Evolutionary conservation across 2,888 invertebrate species (phyloP).

Genomic region (Lasioglossum vierecki): DNA sequence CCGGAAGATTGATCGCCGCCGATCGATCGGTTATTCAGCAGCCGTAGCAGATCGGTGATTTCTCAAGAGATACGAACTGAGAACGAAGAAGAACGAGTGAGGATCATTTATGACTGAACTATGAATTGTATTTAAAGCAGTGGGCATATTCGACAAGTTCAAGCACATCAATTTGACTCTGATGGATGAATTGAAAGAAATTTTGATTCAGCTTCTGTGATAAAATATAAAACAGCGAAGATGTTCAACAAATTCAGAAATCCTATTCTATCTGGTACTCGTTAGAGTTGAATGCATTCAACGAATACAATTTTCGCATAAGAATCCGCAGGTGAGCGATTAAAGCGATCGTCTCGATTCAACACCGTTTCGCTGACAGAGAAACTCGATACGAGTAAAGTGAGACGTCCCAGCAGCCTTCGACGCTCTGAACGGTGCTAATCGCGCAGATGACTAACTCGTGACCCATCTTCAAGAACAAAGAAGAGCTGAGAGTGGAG

Average conservation of each 20-base stretch:
- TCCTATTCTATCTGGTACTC: no score
- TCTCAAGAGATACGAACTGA: not conserved
- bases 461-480: not conserved
- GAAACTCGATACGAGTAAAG: not conserved
- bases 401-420: not conserved
- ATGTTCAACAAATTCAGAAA: no score
- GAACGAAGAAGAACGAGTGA: not conserved
- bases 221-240: no score
- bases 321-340: not conserved
- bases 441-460: not conserved
- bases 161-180: not conserved
- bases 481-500: not conserved
- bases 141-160: not conserved
- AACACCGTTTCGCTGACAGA: not conserved
- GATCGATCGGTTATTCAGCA: not conserved
- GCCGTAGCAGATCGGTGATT: not conserved
- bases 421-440: slow-evolving; percentile 16
- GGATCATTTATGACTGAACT: not conserved
- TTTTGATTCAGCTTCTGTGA: not conserved
- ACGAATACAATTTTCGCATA: not conserved
- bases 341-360: not conserved
- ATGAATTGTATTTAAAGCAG: not conserved
- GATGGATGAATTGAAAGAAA: not conserved
- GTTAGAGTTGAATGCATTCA: not conserved
- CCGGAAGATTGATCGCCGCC: not conserved